phyloP scores from a whole-genome alignment of 2,888 invertebrate genomes.

The Odontocolon sp. region DNA sequence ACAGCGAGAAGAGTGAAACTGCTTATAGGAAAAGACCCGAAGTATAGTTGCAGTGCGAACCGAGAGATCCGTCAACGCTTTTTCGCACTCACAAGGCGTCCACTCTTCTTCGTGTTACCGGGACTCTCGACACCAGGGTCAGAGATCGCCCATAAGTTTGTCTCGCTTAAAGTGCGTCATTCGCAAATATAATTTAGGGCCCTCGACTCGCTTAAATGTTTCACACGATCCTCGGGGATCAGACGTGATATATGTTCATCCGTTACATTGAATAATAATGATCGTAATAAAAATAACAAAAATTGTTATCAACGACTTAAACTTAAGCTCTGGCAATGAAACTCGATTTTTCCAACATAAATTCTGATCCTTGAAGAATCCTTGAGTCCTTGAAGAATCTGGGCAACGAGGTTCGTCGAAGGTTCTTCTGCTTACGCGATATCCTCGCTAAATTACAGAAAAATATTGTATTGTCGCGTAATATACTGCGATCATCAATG shows the following conservation, averaged over 20 bases:
- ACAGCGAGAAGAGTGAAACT: constrained; percentile 11
- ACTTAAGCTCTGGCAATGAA: too few species aligned
- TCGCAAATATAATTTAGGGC: constrained; percentile 11
- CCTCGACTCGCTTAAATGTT: constrained; percentile 7
- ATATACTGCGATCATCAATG: constrained; percentile 42
- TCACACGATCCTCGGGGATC: constrained; percentile 18
- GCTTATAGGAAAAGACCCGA: not conserved
- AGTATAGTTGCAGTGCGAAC: not conserved
- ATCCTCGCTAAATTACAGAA: too few species aligned
- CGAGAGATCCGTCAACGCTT: not conserved
- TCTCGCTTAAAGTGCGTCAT: constrained; percentile 31
- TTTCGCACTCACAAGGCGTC: constrained; percentile 12
- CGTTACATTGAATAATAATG: too few species aligned
- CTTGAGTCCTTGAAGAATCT: constrained; percentile 29
- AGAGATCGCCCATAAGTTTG: constrained; percentile 23
- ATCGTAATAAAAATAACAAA: not conserved
- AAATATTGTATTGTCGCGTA: constrained; percentile 30
- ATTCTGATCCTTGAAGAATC: not conserved
- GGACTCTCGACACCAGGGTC: not conserved
- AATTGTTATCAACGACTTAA: too few species aligned
- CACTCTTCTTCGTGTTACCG: not conserved
- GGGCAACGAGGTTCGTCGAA: constrained; percentile 16
- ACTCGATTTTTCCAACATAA: too few species aligned
- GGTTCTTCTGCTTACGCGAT: constrained; percentile 9
- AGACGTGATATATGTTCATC: not conserved